A percentile compares a stretch with the other conserved stretches of the same genome.
These are phyloP conservation scores for Timema podura DNA, from an alignment of 2,888 invertebrate genomes.

Conservation along the genomic window DNA sequence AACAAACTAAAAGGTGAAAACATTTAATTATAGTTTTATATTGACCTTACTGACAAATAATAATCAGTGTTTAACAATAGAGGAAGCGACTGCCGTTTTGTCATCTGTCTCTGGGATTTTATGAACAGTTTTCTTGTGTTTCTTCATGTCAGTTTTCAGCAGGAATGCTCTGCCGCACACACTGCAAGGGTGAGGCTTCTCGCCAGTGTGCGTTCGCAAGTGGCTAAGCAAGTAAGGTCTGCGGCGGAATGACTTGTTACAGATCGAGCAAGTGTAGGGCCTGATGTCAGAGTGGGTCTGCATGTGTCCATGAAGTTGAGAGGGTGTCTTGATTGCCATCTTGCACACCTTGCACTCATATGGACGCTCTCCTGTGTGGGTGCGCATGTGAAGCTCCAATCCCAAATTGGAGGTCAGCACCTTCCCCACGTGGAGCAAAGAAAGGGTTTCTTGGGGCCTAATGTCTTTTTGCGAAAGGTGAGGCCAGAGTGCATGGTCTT, in stretches of 20 bases:
- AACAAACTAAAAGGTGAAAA: no score
- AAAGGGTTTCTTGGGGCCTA: neutral
- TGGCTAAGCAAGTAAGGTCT: constrained; percentile 23
- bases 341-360: constrained; percentile 24
- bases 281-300: constrained; percentile 25
- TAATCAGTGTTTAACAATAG: no score
- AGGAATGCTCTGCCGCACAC: constrained; percentile 24
- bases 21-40: no score
- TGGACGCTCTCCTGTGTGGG: constrained; percentile 25
- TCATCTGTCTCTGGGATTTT: neutral
- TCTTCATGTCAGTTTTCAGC: constrained; percentile 25
- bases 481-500: constrained; percentile 5
- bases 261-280: constrained; percentile 22
- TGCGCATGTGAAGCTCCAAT: constrained; percentile 23
- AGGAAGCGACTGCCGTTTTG: no score
- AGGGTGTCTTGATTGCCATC: constrained; percentile 21
- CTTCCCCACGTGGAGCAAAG: constrained; percentile 22
- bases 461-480: neutral
- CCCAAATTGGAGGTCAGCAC: constrained; percentile 20
- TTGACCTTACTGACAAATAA: no score
- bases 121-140: constrained; percentile 24
- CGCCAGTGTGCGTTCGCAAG: constrained; percentile 26
- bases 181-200: constrained; percentile 22
- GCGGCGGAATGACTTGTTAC: constrained; percentile 24
- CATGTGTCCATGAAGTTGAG: constrained; percentile 24